These are phyloP conservation scores for Parambassis ranga DNA, from an alignment of 2,797 vertebrate genomes.

Conservation along the genomic window DNA sequence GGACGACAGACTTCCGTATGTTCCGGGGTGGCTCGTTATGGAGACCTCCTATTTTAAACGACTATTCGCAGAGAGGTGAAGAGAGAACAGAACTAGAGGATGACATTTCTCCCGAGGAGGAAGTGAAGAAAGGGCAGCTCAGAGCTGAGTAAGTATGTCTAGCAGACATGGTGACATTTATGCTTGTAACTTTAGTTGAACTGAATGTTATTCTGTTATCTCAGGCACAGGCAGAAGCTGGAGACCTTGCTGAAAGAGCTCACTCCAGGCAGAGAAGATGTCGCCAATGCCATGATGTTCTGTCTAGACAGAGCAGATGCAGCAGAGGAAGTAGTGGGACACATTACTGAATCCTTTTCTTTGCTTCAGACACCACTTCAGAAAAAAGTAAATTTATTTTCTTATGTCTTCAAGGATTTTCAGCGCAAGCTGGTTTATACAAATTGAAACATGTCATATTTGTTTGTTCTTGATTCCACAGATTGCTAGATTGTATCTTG, in stretches of 20 bases:
- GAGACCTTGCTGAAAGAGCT: slow-evolving; percentile 76
- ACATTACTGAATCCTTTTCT: slow-evolving; percentile 79
- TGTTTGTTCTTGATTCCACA: slow-evolving; percentile 31
- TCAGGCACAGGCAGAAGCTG: slow-evolving; percentile 79
- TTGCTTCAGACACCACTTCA: slow-evolving; percentile 79
- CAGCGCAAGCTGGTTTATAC: background rate
- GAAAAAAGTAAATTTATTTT: slow-evolving; percentile 72
- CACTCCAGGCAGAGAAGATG: slow-evolving; percentile 71
- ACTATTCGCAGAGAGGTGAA: slow-evolving; percentile 73
- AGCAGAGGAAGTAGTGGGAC: slow-evolving; percentile 83
- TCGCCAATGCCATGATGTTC: slow-evolving; percentile 81
- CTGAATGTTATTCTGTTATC: background rate
- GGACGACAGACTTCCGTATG: slow-evolving; percentile 80
- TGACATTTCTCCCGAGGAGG: slow-evolving; percentile 67
- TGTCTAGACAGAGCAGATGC: slow-evolving; percentile 83
- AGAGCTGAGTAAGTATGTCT: slow-evolving; percentile 74
- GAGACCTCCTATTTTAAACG: slow-evolving; percentile 81
- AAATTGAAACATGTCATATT: background rate
- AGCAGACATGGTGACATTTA: background rate
- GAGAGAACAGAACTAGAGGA: slow-evolving; percentile 64
- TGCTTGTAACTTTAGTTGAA: background rate
- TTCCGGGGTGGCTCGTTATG: slow-evolving; percentile 83
- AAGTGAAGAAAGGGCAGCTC: slow-evolving; percentile 85
- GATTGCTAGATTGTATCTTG: slow-evolving; percentile 83
- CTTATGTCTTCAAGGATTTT: background rate